These are phyloP conservation scores for Myiagra hebetior DNA, from an alignment of 2,113 vertebrate genomes.

Conservation along the genomic window DNA sequence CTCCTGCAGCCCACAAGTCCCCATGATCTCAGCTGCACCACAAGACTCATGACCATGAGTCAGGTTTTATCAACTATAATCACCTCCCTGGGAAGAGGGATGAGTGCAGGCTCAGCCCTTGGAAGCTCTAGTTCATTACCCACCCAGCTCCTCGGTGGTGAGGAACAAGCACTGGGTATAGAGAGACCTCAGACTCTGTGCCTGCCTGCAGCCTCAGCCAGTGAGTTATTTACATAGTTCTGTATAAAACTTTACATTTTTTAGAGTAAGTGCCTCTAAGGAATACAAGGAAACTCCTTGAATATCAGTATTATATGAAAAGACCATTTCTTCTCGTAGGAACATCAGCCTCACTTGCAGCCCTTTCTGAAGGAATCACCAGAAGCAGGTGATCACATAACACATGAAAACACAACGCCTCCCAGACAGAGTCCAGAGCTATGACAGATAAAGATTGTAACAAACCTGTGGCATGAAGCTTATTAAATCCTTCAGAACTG, in stretches of 20 bases:
- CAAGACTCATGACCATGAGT: neutral
- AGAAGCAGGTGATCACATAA: neutral
- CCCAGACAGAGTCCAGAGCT: neutral
- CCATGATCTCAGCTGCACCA: neutral
- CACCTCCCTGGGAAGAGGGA: neutral
- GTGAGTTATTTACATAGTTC: neutral
- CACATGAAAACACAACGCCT: neutral
- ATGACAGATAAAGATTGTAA: neutral
- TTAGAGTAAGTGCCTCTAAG: neutral
- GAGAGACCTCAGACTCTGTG: neutral
- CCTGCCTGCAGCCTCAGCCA: neutral
- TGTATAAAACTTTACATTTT: neutral
- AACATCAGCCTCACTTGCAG: neutral
- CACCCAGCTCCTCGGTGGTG: neutral
- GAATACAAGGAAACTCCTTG: neutral
- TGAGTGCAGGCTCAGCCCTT: neutral
- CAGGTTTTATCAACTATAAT: neutral
- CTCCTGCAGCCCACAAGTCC: neutral
- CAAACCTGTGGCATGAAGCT: neutral
- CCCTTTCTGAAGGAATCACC: neutral
- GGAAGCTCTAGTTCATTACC: neutral
- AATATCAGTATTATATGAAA: neutral
- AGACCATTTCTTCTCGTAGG: neutral
- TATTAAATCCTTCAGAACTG: slow-evolving; percentile 12
- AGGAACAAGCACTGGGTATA: neutral